Evolutionary conservation across 2,113 vertebrate genomes (phyloP), one percentile per base, ranked within the genome.

Genomic region (Cepphus grylle): DNA sequence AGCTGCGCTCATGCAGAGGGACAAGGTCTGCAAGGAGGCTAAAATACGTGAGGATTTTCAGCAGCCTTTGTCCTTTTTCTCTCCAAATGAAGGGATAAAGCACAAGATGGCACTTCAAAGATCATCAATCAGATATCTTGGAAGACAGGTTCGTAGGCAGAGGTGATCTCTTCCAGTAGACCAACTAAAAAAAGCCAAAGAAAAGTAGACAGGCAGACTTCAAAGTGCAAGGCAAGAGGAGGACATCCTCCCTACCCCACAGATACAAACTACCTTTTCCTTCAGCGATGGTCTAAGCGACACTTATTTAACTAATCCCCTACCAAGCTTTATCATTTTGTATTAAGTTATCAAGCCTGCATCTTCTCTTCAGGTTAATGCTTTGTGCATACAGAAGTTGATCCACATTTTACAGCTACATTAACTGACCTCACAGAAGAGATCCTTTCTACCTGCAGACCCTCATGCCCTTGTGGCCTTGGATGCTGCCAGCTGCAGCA

Each of bases 1-100:
- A 45, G 22, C 21, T 30, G 15, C 0, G 0, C 12, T 73, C 11
- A 34, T 1, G 7, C 40, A 12, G 18, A 5, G 23, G 70, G 50
- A 66, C 15, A 19, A 30, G 40, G 43, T 17, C 53, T 40, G 22
- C 0, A 0, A 69, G 36, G 3, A 82, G 36, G 34, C 53, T 45
- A 26, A 36, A 11, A 16, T 20, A n/a, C 1, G 21, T 11, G 12
- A 67, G 42, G 61, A 47, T n/a, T 74, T 90, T 47, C 50, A 84
- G n/a, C 32, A 74, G n/a, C 18, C 47, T 72, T 62, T 40, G 6
- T 45, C 52, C n/a, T 40, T 66, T 66, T 61, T 42, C 20, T 55
- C 61, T 71, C 55, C 43, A 58, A 62, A 87, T 25, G 13, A n/a
- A 49, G 29, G n/a, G 32, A 34, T 30, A 62, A 73, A 81, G 81